Conservation (phyloP, 1,140 invertebrate genomes). For the Drosophila navojoa region DNA sequence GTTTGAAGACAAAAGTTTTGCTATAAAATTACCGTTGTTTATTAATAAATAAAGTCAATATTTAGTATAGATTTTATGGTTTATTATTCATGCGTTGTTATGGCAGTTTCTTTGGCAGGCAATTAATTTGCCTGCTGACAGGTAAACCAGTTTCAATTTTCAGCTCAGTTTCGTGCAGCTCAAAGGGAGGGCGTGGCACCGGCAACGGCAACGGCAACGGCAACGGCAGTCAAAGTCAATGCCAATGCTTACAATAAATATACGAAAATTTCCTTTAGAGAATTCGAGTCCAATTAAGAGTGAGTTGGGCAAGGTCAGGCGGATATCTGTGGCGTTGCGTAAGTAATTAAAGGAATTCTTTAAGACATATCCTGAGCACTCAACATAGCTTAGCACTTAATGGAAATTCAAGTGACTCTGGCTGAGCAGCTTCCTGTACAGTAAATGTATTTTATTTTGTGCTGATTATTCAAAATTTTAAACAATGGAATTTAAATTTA, state of each 20-base stretch:
- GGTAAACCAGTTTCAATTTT: conserved; percentile 25
- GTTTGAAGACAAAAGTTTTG: conserved; percentile 14
- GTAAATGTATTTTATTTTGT: conserved; percentile 6
- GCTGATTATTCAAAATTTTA: no score
- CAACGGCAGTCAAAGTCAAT: conserved; percentile 9
- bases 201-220: not conserved
- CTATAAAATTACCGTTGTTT: conserved; percentile 3
- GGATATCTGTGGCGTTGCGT: not conserved
- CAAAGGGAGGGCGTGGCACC: not conserved
- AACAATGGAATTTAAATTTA: conserved; percentile 23
- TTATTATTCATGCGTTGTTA: conserved; percentile 21
- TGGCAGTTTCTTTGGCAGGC: conserved; percentile 26
- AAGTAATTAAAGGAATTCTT: not conserved
- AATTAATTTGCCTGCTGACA: conserved; percentile 32
- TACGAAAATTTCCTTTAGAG: not conserved
- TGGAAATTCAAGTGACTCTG: not conserved
- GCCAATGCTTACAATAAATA: conserved; percentile 6
- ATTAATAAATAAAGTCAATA: conserved; percentile 17
- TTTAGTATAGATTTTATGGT: conserved; percentile 4
- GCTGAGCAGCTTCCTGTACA: conserved; percentile 8
- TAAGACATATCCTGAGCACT: not conserved
- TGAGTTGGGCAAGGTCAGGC: conserved; percentile 3
- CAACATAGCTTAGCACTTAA: not conserved
- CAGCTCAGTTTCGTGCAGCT: not conserved
- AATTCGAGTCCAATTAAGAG: conserved; percentile 11